Base-by-base conservation (phyloP, 2,797 vertebrate species). In the Sebastes paucispinis region DNA sequence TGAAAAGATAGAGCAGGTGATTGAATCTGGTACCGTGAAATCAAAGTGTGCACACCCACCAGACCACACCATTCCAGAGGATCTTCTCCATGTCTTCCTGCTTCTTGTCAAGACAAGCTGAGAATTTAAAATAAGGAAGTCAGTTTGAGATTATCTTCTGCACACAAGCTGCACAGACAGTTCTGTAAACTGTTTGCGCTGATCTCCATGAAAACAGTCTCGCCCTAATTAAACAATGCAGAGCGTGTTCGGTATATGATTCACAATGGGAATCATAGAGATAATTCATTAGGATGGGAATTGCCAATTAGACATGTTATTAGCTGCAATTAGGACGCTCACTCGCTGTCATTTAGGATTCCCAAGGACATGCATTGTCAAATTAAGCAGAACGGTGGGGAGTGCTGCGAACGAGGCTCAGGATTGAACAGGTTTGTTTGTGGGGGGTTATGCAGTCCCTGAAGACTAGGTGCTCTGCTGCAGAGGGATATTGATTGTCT, bases 271-370 rank as follows among this genome's bases (percentile, higher is more conserved):
- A 78, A 76, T 79, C 60, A 22, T 22, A 57, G 63, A 54, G 75
- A 84, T 86, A 77, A 74, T 82, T 91, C 47, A 76, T 81, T 73
- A 78, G 47, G 67, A 66, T 58, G 58, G 27, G 62, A 86, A 80
- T 84, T 84, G 81, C 68, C 80, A 88, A 78, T 90, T 91, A 91
- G 72, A 81, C 13, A 72, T 71, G 75, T 27, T 31, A 85, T 89
- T 72, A 89, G 66, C 36, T 63, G 55, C 83, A 84, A 88, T 88
- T 79, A 84, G 57, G 22, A 57, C 47, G 20, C 7, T 64, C 62
- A 60, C 62, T 76, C 4, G 3, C 31, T 79, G 63, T 67, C 64
- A 63, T 80, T 43, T 73, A 25, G 31, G 65, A 64, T 81, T 88
- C 64, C 69, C 66, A 66, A 68, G 29, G 75, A 80, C 57, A 31